Percentiles rank a stretch among this genome's conserved stretches.
phyloP scores from a whole-genome alignment of 1,140 invertebrate genomes.

The Sycobia sp. region DNA sequence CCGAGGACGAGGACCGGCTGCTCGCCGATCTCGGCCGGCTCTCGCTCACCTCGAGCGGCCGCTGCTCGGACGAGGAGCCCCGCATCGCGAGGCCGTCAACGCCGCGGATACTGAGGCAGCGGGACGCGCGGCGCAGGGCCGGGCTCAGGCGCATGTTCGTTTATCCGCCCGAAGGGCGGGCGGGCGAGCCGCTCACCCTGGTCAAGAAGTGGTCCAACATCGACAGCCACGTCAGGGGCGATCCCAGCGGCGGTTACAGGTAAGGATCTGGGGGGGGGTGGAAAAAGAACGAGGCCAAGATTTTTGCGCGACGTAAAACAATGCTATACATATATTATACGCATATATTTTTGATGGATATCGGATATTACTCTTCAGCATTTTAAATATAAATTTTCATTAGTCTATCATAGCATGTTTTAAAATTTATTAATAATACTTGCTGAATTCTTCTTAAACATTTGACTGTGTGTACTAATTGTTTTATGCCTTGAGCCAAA shows the following conservation, averaged over 20 bases:
- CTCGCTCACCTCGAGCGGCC: background rate
- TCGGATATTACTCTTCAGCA: too few species aligned
- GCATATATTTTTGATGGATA: too few species aligned
- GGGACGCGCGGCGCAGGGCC: background rate
- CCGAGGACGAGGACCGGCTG: background rate
- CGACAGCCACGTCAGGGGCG: conserved; percentile 41
- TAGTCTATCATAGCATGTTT: too few species aligned
- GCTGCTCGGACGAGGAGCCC: background rate
- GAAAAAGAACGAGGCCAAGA: too few species aligned
- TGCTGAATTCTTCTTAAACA: too few species aligned
- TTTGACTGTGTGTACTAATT: too few species aligned
- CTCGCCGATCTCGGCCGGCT: background rate
- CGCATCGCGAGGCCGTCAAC: conserved; percentile 10
- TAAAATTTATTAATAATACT: too few species aligned
- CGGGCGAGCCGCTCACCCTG: conserved; percentile 44
- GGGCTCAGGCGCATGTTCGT: conserved; percentile 43
- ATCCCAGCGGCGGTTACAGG: conserved; percentile 38
- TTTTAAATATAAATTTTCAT: too few species aligned
- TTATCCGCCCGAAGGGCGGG: conserved; percentile 43
- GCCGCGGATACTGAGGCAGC: conserved; percentile 36
- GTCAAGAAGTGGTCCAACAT: conserved; percentile 48
- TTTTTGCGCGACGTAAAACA: too few species aligned
- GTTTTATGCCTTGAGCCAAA: too few species aligned
- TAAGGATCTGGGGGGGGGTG: too few species aligned
- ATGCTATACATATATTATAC: background rate